Evolutionary conservation across 2,888 invertebrate species (phyloP).

Genomic region (Ophion slaviceki): DNA sequence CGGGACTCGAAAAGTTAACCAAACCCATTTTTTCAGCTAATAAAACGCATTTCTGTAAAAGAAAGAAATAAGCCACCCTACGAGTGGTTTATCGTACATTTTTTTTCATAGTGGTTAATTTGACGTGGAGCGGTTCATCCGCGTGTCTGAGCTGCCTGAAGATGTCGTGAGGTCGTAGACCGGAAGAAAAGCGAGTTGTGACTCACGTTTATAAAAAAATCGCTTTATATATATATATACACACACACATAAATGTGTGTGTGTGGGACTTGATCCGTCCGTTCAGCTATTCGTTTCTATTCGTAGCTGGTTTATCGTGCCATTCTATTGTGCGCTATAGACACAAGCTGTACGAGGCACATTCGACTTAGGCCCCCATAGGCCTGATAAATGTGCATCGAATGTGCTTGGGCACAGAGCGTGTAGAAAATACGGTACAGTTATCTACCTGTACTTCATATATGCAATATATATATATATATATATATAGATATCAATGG

Average conservation of each 20-base stretch:
- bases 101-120: no score
- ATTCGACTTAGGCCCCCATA: slow-evolving; percentile 48
- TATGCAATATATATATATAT: slow-evolving; percentile 18
- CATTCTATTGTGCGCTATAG: slow-evolving; percentile 57
- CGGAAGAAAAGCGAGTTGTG: slow-evolving; percentile 45
- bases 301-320: slow-evolving; percentile 61
- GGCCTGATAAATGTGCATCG: slow-evolving; percentile 75
- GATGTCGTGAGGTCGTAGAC: slow-evolving; percentile 45
- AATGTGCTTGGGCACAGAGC: slow-evolving; percentile 68
- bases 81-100: no score
- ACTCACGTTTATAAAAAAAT: slow-evolving; percentile 29
- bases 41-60: no score
- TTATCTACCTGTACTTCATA: slow-evolving; percentile 16
- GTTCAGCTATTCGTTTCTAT: slow-evolving; percentile 60
- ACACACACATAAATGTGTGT: not conserved
- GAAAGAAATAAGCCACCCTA: no score
- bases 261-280: slow-evolving; percentile 35
- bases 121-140: not conserved
- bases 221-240: slow-evolving; percentile 9
- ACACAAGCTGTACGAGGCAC: slow-evolving; percentile 46
- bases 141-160: slow-evolving; percentile 17
- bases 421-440: slow-evolving; percentile 50
- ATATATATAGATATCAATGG: slow-evolving; percentile 33
- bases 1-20: no score
- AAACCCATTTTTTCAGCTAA: no score